These are phyloP conservation scores for Calephelis virginiensis DNA, from an alignment of 1,140 invertebrate species.

Conservation along the genomic window DNA sequence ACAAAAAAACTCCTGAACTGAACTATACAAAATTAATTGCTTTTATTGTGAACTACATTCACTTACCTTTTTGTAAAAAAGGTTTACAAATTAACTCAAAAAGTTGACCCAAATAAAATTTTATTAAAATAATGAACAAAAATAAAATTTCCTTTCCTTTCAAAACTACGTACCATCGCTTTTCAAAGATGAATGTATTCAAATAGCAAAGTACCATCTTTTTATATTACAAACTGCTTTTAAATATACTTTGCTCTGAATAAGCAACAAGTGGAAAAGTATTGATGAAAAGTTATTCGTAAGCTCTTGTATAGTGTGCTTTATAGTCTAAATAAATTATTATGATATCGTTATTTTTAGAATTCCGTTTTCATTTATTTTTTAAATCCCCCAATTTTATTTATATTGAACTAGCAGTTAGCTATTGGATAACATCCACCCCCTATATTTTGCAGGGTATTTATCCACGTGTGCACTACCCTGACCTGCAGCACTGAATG, in stretches of 20 bases:
- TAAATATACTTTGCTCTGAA: conserved; percentile 13
- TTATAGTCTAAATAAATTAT: conserved; percentile 10
- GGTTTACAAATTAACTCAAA: conserved; percentile 4
- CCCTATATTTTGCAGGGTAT: too few relatives aligned
- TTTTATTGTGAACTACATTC: neutral
- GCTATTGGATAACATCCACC: too few relatives aligned
- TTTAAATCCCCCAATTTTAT: neutral
- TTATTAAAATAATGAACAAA: conserved; percentile 15
- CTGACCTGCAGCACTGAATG: too few relatives aligned
- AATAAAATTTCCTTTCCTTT: conserved; percentile 10
- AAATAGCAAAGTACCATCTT: conserved; percentile 6
- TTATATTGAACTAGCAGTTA: neutral
- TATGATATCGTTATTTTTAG: neutral
- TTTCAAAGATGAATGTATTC: conserved; percentile 16
- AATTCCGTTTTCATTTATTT: neutral
- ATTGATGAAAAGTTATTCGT: conserved; percentile 14
- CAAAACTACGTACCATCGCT: conserved; percentile 9
- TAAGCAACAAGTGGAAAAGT: conserved; percentile 12
- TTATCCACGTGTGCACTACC: too few relatives aligned
- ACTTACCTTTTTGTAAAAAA: neutral
- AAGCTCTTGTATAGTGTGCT: neutral
- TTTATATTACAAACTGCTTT: conserved; percentile 15
- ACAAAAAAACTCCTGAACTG: too few relatives aligned
- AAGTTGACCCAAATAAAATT: conserved; percentile 16
- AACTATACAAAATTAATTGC: too few relatives aligned